A percentile compares a stretch with the other conserved stretches of the same genome.
These are phyloP conservation scores for Tipula confusa DNA, from an alignment of 2,888 invertebrate genomes.

Conservation along the genomic window DNA sequence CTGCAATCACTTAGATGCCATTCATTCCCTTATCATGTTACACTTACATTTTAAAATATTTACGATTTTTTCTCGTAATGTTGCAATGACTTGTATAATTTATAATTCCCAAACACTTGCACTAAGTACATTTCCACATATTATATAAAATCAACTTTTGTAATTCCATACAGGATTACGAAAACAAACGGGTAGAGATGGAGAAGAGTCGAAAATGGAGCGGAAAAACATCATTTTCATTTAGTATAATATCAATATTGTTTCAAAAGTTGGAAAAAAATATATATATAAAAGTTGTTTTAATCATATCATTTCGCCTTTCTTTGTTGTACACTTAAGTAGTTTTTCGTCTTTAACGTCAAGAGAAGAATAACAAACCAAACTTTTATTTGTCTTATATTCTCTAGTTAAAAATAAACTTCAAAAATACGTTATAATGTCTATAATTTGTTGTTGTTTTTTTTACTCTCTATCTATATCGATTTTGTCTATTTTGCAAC, in stretches of 20 bases:
- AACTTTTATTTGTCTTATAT: slow-evolving; percentile 20
- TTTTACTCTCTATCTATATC: slow-evolving; percentile 21
- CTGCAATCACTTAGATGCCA: too few species aligned
- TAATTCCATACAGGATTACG: background rate
- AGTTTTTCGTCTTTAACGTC: slow-evolving; percentile 13
- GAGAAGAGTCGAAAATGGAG: too few species aligned
- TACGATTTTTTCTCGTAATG: too few species aligned
- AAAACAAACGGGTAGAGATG: too few species aligned
- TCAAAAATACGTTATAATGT: slow-evolving; percentile 16
- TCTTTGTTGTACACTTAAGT: background rate
- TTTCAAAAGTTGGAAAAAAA: background rate
- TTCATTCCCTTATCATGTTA: too few species aligned
- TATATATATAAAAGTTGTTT: background rate
- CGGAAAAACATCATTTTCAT: background rate
- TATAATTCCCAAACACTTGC: background rate
- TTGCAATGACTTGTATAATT: background rate
- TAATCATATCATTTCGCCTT: background rate
- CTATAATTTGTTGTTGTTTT: background rate
- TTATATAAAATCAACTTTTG: background rate
- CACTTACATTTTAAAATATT: background rate
- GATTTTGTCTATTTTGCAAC: slow-evolving; percentile 16
- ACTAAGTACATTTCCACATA: background rate
- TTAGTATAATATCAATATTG: background rate
- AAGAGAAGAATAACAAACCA: slow-evolving; percentile 1
- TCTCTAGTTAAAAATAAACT: slow-evolving; percentile 12